Percentiles rank a stretch among this genome's conserved stretches.
Evolutionary conservation across 2,113 vertebrate genomes (phyloP).

Genomic region (Aptenodytes patagonicus): DNA sequence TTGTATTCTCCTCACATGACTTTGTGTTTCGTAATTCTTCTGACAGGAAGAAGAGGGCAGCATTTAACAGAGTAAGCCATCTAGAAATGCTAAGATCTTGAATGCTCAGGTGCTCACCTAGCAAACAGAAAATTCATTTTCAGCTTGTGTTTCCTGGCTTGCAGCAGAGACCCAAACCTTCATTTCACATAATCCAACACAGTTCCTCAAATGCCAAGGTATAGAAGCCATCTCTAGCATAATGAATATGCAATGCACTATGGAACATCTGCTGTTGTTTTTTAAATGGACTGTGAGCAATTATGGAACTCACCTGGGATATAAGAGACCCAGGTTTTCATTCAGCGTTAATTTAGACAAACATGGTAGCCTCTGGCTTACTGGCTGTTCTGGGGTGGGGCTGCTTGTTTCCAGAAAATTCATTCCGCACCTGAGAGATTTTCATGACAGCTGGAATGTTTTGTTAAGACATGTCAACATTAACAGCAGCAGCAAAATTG

Average conservation of each 20-base stretch:
- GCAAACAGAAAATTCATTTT: not conserved
- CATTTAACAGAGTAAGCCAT: not conserved
- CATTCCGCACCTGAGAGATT: not conserved
- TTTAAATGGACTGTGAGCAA: not conserved
- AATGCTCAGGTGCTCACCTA: not conserved
- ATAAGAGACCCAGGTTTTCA: not conserved
- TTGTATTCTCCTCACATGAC: not conserved
- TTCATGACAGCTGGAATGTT: not conserved
- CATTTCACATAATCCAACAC: not conserved
- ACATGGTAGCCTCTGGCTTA: not conserved
- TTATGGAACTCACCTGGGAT: not conserved
- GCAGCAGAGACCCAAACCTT: not conserved
- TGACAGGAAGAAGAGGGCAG: not conserved
- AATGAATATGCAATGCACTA: not conserved
- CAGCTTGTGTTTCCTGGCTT: not conserved
- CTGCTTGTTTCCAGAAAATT: conserved; percentile 1
- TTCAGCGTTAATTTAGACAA: not conserved
- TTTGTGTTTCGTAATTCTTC: not conserved
- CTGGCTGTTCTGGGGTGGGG: not conserved
- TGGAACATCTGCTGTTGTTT: not conserved
- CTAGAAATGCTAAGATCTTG: not conserved
- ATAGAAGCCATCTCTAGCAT: not conserved
- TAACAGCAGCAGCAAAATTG: not conserved
- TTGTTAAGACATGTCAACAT: not conserved
- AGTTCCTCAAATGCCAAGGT: not conserved